These are phyloP conservation scores for Cepaea hortensis DNA, from an alignment of 2,888 invertebrate genomes.

Conservation along the genomic window DNA sequence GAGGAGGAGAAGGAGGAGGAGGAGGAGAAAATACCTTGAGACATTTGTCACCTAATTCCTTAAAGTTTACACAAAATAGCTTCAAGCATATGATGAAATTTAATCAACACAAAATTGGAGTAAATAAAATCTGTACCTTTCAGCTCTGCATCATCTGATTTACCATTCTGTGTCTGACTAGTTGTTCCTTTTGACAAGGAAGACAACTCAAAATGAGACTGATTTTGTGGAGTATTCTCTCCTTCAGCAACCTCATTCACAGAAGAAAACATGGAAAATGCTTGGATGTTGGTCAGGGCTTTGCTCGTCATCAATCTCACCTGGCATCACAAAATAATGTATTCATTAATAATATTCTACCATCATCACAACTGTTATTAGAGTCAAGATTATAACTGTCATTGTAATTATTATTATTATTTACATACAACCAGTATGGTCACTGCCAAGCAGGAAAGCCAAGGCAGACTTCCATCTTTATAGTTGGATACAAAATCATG, in stretches of 20 bases:
- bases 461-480: no score
- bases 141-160: neutral
- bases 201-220: slow-evolving; percentile 11
- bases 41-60: no score
- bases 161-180: neutral
- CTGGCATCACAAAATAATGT: neutral
- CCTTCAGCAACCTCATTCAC: neutral
- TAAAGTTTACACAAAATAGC: no score
- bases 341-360: no score
- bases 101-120: no score
- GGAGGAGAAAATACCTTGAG: no score
- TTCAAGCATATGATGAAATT: no score
- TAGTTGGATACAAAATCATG: no score
- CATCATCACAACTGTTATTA: no score
- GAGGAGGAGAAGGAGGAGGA: no score
- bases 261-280: slow-evolving; percentile 29
- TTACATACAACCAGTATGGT: no score
- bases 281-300: slow-evolving; percentile 35
- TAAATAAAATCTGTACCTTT: neutral
- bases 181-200: neutral
- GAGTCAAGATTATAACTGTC: neutral
- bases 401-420: neutral
- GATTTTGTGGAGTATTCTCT: neutral
- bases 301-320: slow-evolving; percentile 30
- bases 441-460: no score